These are phyloP conservation scores for Tromatobia lineatoria DNA, from an alignment of 2,888 invertebrate species.

Conservation along the genomic window DNA sequence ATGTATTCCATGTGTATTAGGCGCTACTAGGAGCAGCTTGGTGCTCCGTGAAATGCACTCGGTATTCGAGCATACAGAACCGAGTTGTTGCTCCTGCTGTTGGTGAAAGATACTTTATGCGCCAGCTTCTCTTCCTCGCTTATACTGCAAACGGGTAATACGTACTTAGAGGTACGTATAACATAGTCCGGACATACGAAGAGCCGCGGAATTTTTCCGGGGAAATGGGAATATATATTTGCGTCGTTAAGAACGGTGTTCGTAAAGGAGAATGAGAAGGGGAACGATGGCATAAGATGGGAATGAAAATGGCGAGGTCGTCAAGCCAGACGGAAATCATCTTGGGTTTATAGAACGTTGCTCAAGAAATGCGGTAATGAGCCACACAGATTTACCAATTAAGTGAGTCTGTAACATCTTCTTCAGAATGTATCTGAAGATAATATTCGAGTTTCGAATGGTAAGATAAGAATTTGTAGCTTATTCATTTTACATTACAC, in stretches of 20 bases:
- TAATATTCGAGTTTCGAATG: no score
- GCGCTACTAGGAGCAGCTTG: constrained; percentile 17
- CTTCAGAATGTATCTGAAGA: no score
- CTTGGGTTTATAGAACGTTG: background rate
- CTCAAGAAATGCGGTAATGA: background rate
- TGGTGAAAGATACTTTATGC: constrained; percentile 51
- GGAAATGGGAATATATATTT: constrained; percentile 62
- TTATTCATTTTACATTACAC: no score
- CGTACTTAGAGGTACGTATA: constrained; percentile 33
- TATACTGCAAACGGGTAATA: constrained; percentile 26
- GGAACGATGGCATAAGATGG: background rate
- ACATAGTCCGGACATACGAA: constrained; percentile 30
- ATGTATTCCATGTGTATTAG: constrained; percentile 20
- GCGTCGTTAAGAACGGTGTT: constrained; percentile 40
- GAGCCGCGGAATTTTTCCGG: constrained; percentile 41
- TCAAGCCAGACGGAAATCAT: background rate
- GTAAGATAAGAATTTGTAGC: no score
- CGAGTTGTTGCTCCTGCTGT: constrained; percentile 7
- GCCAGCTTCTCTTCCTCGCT: constrained; percentile 22
- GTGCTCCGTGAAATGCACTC: constrained; percentile 49
- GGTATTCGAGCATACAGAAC: constrained; percentile 39
- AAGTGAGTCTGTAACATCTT: no score
- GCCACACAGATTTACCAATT: background rate
- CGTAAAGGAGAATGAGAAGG: background rate
- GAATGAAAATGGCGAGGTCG: constrained; percentile 36